Base-by-base conservation (phyloP, 1,140 invertebrate species). In the Caerostris darwini region DNA sequence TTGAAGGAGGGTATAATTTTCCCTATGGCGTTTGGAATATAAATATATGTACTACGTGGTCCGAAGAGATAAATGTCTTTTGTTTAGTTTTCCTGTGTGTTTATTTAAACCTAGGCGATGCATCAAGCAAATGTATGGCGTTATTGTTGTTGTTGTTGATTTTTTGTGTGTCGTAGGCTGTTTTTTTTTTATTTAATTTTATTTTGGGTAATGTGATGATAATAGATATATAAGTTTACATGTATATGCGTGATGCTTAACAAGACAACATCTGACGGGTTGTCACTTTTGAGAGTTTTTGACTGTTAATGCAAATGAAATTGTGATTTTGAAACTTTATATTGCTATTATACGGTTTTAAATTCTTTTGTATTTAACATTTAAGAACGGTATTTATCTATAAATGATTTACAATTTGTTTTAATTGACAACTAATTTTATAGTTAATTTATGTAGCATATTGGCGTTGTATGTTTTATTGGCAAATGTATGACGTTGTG, bases 1-100 rank as follows among this genome's bases (percentile, higher is more conserved):
- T 10, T 50, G 10, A 77, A n/a, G 7, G 69, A 77, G 34, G 69
- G 69, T 77, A 77, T 77, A 77, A 77, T 77, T 77, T 77, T 77
- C 69, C 69, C 34, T 34, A 34, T 77, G 69, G 69, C 69, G 69
- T 19, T 77, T 77, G 12, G 34, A 77, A 77, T 77, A 77, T 77
- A 77, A 77, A 77, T 77, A 77, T 77, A 77, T 77, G 69, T 77
- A 34, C 19, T 61, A 14, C 10, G 34, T 8, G 69, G 19, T 7
- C 10, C 10, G 50, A 34, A 77, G 12, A 77, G 69, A 77, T 77
- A 77, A 77, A 77, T 77, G 69, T 77, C 69, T 50, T 77, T 77
- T 77, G 69, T 77, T 34, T 34, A 77, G 7, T 77, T 34, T 34
- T 77, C 34, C 69, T 34, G 34, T 34, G 69, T 77, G 69, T 77